phyloP scores from a whole-genome alignment of 2,888 invertebrate species.

The Buathra laborator region DNA sequence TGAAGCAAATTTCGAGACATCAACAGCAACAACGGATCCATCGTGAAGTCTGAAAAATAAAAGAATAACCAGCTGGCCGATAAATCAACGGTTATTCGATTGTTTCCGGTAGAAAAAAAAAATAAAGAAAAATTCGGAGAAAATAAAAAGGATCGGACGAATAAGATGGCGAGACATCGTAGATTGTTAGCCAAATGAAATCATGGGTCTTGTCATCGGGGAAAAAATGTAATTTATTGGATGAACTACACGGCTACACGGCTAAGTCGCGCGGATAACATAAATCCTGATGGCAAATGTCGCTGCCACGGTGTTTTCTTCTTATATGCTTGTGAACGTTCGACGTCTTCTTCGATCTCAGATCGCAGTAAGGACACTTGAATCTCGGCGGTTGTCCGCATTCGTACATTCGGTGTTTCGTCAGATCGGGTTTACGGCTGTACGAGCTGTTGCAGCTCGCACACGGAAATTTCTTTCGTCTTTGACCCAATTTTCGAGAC shows the following conservation, averaged over 20 bases:
- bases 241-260: conserved; percentile 45
- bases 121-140: no score
- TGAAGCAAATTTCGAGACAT: background rate
- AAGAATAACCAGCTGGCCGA: conserved; percentile 38
- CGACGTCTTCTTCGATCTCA: conserved; percentile 75
- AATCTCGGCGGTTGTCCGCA: conserved; percentile 77
- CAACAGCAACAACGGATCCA: background rate
- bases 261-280: conserved; percentile 50
- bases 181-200: background rate
- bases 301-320: conserved; percentile 74
- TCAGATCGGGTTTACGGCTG: conserved; percentile 60
- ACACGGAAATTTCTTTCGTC: conserved; percentile 55
- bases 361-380: conserved; percentile 81
- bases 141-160: background rate
- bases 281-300: conserved; percentile 75
- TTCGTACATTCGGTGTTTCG: conserved; percentile 78
- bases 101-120: conserved; percentile 2
- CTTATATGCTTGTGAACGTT: conserved; percentile 78
- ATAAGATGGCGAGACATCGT: background rate
- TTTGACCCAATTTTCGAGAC: background rate
- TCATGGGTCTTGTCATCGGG: background rate
- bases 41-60: conserved; percentile 44
- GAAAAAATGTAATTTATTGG: background rate
- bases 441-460: conserved; percentile 57
- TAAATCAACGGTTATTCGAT: conserved; percentile 1